Percentiles rank a stretch among this genome's conserved stretches.
Conservation (phyloP, 1,140 invertebrate species). For the Zaprionus gabonicus region DNA sequence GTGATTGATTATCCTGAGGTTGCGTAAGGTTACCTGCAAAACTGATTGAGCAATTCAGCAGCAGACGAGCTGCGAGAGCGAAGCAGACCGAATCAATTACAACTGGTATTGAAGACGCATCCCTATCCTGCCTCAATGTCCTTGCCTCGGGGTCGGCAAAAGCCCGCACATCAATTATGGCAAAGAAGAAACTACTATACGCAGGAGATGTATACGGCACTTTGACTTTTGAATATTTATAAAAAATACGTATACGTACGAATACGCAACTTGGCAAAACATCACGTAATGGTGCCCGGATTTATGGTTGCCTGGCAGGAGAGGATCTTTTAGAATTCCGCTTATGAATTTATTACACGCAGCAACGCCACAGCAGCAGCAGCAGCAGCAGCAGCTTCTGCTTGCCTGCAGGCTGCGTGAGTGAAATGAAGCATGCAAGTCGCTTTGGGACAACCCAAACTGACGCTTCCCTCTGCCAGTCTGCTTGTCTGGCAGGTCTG, state of each 20-base stretch:
- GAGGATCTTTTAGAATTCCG: conserved; percentile 66
- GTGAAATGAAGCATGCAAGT: conserved; percentile 48
- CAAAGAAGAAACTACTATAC: not conserved
- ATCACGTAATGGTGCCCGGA: conserved; percentile 59
- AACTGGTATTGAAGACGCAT: not conserved
- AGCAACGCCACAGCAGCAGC: not conserved
- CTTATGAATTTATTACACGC: conserved; percentile 74
- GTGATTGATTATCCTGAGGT: conserved; percentile 62
- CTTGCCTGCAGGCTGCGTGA: conserved; percentile 35
- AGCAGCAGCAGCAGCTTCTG: not conserved
- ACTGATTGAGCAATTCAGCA: conserved; percentile 22
- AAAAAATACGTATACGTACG: conserved; percentile 31
- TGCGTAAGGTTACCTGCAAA: conserved; percentile 32
- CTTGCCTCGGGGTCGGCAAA: not conserved
- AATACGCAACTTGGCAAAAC: conserved; percentile 34
- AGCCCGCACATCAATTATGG: conserved; percentile 57
- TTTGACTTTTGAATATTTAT: conserved; percentile 68
- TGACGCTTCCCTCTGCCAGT: not conserved
- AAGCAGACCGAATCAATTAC: conserved; percentile 6
- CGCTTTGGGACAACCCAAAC: conserved; percentile 19
- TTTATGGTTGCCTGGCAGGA: conserved; percentile 55
- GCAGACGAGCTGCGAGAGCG: not conserved
- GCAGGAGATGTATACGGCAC: conserved; percentile 16
- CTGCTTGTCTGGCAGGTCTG: not conserved
- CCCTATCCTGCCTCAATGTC: not conserved